Conservation (phyloP, 2,797 vertebrate species). For the Saxicola maurus region DNA sequence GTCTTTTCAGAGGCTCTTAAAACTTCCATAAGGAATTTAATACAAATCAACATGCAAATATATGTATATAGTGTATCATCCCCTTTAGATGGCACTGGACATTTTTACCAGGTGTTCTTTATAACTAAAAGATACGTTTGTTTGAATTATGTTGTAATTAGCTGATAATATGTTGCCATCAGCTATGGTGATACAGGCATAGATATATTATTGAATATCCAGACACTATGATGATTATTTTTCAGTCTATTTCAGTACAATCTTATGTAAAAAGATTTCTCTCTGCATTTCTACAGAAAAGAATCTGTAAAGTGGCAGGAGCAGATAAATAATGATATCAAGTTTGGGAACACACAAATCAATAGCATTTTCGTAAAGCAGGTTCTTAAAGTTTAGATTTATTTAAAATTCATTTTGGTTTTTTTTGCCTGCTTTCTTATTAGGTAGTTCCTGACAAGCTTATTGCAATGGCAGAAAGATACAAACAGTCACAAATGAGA, state of each 20-base stretch:
- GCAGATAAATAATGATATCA: background rate
- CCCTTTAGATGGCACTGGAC: background rate
- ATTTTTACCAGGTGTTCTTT: background rate
- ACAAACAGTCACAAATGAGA: conserved; percentile 79
- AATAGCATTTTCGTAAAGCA: background rate
- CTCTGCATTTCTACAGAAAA: background rate
- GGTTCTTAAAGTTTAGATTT: background rate
- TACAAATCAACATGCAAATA: background rate
- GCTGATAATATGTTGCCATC: background rate
- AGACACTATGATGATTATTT: background rate
- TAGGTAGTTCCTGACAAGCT: conserved; percentile 88
- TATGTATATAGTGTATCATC: background rate
- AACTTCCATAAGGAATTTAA: background rate
- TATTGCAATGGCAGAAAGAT: conserved; percentile 87
- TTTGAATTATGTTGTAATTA: background rate
- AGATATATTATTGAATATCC: background rate
- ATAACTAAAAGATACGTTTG: background rate
- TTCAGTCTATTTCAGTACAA: background rate
- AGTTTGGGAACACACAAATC: background rate
- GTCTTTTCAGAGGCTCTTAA: background rate
- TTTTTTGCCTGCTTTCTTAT: background rate
- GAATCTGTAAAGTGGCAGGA: background rate
- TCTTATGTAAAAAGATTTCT: background rate
- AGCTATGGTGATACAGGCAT: background rate
- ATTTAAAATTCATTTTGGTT: background rate